phyloP scores from a whole-genome alignment of 2,797 vertebrate species.

The Pseudochirops corinnae region DNA sequence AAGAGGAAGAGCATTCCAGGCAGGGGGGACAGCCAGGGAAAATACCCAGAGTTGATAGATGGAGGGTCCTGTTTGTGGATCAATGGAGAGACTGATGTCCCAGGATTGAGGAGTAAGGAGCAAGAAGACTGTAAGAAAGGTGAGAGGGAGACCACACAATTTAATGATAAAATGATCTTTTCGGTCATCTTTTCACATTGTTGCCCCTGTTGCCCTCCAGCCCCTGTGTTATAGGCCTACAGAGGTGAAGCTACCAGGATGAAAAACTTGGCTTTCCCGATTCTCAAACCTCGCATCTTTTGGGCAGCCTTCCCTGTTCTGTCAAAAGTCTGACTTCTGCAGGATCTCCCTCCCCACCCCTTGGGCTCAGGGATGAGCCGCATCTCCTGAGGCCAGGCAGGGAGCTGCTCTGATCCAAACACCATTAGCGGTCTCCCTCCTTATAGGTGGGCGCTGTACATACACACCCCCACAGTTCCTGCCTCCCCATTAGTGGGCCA shows the following conservation, averaged over 20 bases:
- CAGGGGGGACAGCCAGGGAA: not conserved
- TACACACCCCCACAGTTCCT: not conserved
- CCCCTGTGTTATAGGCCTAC: not conserved
- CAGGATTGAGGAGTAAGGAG: not conserved
- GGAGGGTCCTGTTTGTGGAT: not conserved
- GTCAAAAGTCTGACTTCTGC: not conserved
- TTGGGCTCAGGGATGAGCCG: not conserved
- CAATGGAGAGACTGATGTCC: not conserved
- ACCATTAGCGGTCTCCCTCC: not conserved
- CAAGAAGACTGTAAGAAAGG: not conserved
- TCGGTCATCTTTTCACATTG: not conserved
- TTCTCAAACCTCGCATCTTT: not conserved
- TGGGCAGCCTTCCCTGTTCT: not conserved
- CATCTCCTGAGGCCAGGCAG: not conserved
- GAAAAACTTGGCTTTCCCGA: not conserved
- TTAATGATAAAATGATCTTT: not conserved
- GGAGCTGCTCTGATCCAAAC: not conserved
- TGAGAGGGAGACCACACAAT: not conserved
- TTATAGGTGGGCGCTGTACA: not conserved
- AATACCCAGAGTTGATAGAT: not conserved
- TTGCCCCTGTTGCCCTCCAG: no score
- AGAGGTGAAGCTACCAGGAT: not conserved
- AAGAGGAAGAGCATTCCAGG: not conserved
- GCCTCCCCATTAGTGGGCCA: not conserved
- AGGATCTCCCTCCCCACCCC: not conserved